phyloP scores from a whole-genome alignment of 2,113 vertebrate species.

The Alectura lathami region DNA sequence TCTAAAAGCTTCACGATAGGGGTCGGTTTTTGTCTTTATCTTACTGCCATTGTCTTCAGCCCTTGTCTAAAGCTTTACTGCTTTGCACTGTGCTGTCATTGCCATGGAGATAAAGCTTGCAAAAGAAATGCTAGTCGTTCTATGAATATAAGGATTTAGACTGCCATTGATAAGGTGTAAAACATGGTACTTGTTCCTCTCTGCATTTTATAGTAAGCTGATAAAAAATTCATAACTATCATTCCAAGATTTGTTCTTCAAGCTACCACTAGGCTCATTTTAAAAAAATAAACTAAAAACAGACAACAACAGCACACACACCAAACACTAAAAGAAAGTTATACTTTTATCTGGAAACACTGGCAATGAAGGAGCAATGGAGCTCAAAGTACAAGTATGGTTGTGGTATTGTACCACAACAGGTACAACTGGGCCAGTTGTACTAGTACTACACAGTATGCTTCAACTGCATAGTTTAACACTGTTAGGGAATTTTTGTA shows the following conservation, averaged over 20 bases:
- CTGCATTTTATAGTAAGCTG: background rate
- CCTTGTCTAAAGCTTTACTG: background rate
- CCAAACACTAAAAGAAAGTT: background rate
- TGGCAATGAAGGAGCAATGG: background rate
- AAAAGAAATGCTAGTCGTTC: slow-evolving; percentile 11
- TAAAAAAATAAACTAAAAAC: background rate
- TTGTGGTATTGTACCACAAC: background rate
- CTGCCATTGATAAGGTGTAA: background rate
- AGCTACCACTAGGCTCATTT: background rate
- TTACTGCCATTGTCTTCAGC: background rate
- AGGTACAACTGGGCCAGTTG: background rate
- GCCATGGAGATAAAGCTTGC: slow-evolving; percentile 62
- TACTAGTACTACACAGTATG: background rate
- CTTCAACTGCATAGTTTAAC: background rate
- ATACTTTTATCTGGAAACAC: background rate
- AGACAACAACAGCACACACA: background rate
- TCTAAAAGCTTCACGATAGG: background rate
- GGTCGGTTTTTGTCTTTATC: slow-evolving; percentile 12
- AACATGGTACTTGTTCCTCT: background rate
- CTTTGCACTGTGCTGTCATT: slow-evolving; percentile 8
- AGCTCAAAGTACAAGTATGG: background rate
- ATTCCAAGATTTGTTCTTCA: background rate
- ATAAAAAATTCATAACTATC: background rate
- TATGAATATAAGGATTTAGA: background rate
- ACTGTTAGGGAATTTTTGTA: background rate